Evolutionary conservation across 2,888 invertebrate species (phyloP).

Genomic region (Belgica antarctica): DNA sequence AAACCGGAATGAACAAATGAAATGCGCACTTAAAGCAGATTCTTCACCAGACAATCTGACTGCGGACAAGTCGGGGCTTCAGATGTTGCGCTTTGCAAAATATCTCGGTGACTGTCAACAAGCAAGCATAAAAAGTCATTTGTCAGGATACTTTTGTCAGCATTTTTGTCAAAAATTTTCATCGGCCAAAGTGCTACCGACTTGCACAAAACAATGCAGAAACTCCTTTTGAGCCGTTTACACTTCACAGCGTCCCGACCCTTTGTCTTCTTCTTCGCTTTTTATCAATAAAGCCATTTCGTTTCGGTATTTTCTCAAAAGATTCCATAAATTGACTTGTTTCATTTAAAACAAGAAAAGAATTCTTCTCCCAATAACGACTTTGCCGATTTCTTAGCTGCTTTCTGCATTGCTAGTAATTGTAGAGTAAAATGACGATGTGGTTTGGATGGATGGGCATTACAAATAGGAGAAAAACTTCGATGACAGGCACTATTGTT

Average conservation of each 20-base stretch:
- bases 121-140: background rate
- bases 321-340: constrained; percentile 33
- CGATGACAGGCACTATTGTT: constrained; percentile 6
- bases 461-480: background rate
- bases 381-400: constrained; percentile 16
- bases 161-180: constrained; percentile 6
- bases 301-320: background rate
- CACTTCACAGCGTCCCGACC: background rate
- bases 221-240: background rate
- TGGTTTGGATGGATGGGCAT: constrained; percentile 19
- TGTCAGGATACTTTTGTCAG: background rate
- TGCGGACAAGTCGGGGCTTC: too few relatives aligned
- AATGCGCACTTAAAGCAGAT: background rate
- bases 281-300: background rate
- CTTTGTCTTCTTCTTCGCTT: background rate
- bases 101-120: background rate
- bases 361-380: background rate
- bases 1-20: constrained; percentile 23
- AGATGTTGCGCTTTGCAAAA: background rate
- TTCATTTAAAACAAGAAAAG: background rate
- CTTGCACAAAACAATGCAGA: background rate
- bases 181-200: constrained; percentile 16
- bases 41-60: constrained; percentile 8
- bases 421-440: background rate
- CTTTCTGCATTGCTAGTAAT: constrained; percentile 12